Conservation (phyloP, 2,113 vertebrate species). For the Seriola quinqueradiata region DNA sequence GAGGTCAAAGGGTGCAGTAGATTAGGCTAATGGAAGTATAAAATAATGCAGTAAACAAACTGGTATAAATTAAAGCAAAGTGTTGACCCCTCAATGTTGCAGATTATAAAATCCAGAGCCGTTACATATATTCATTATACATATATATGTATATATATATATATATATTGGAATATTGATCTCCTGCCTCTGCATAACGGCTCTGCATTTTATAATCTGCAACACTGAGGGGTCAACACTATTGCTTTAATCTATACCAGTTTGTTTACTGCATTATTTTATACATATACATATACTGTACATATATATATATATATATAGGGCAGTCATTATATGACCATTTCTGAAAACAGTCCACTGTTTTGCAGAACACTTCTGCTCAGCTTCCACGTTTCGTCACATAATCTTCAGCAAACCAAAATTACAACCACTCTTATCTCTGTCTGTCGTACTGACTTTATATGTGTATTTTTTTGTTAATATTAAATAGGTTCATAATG, state of each 20-base stretch:
- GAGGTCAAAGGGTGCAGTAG: slow-evolving; percentile 9
- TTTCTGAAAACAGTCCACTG: background rate
- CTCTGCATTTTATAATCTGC: background rate
- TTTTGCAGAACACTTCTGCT: background rate
- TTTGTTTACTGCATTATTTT: slow-evolving; percentile 5
- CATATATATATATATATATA: no score
- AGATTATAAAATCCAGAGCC: background rate
- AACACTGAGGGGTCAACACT: background rate
- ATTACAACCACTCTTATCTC: background rate
- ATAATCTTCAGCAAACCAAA: background rate
- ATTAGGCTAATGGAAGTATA: slow-evolving; percentile 14
- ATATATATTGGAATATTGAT: no score
- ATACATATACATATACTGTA: background rate
- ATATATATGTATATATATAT: no score
- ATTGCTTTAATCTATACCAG: background rate
- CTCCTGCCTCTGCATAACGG: no score
- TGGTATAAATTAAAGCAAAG: slow-evolving; percentile 1
- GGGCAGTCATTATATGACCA: background rate
- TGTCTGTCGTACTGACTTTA: no score
- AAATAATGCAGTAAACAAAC: slow-evolving; percentile 4
- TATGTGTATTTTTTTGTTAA: no score
- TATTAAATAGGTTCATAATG: no score
- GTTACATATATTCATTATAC: no score
- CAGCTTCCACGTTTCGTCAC: background rate
- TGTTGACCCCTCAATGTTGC: background rate